These are phyloP conservation scores for Megaceryle maxima DNA, from an alignment of 2,113 vertebrate genomes.

Conservation along the genomic window DNA sequence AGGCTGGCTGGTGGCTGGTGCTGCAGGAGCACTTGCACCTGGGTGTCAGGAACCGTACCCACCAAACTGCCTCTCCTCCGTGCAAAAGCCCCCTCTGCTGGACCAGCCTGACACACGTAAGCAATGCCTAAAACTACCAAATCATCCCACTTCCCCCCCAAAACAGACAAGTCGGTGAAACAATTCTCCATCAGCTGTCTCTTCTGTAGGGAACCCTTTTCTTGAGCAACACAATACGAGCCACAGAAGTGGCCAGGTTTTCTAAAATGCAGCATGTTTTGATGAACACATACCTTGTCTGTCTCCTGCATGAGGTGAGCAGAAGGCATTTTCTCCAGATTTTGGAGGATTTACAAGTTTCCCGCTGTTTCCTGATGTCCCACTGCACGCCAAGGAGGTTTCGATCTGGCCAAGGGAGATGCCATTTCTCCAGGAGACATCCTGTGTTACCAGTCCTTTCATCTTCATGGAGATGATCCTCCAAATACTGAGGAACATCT, in stretches of 20 bases:
- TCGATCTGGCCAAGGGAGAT: background rate
- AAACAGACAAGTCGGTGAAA: fast-evolving
- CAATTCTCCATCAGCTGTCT: background rate
- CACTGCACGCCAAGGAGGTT: background rate
- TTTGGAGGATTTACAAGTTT: background rate
- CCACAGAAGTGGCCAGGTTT: background rate
- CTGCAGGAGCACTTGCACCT: background rate
- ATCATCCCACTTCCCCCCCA: fast-evolving
- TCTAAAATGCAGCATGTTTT: fast-evolving
- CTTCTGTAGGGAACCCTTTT: background rate
- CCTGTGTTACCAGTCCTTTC: background rate
- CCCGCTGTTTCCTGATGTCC: background rate
- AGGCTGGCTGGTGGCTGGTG: background rate
- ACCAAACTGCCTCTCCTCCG: background rate
- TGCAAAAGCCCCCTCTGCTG: slow-evolving; percentile 29
- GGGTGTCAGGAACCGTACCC: fast-evolving
- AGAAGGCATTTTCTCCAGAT: background rate
- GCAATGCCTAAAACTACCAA: fast-evolving
- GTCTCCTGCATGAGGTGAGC: fast-evolving
- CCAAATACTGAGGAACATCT: fast-evolving
- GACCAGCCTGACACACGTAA: background rate
- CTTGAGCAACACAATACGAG: fast-evolving
- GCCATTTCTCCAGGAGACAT: background rate
- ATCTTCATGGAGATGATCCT: background rate
- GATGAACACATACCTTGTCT: background rate